Evolutionary conservation across 2,797 vertebrate genomes (phyloP), one percentile per base, ranked within the genome.

Genomic region (Tinamus major): DNA sequence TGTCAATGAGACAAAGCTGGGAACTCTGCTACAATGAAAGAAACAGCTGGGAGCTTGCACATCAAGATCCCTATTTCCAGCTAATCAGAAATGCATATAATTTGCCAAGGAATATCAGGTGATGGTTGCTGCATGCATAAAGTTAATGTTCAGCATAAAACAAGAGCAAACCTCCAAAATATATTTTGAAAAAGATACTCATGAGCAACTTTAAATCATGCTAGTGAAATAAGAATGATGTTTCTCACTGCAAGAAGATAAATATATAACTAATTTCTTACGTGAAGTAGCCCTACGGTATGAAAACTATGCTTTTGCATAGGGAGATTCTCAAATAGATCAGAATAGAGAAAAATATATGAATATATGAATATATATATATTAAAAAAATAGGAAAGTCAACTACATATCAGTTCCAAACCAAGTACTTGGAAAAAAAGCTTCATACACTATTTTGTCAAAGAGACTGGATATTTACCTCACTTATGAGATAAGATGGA

Each of bases 81-180:
- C 53, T 76, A 53, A 89, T 71, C 41, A 67, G 63, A 88, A 81
- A 79, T 51, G 61, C 21, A 49, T 9, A 51, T 10, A 58, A 75
- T 21, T 13, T 78, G 26, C 33, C 75, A 80, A 81, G 59, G 3
- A 13, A 10, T 33, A 63, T 70, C 33, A 56, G 59, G n/a, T 56
- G 85, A 37, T 13, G 59, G 48, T 58, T 5, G 41, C 71, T 56
- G 35, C 13, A 11, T 44, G 41, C 68, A 39, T 58, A 62, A 74
- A 64, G 42, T 33, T 48, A 51, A 37, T 58, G 51, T 75, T 59
- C 35, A 35, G 17, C 5, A 49, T 35, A 72, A 84, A 85, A 33
- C 6, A 75, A 53, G 59, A 84, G 69, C 18, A 29, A 74, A 51
- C 10, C 51, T 46, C 31, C 10, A 58, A 63, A 56, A 72, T 6